A percentile compares a stretch with the other conserved stretches of the same genome.
These are phyloP conservation scores for Biston stratarius DNA, from an alignment of 2,888 invertebrate genomes.

Conservation along the genomic window DNA sequence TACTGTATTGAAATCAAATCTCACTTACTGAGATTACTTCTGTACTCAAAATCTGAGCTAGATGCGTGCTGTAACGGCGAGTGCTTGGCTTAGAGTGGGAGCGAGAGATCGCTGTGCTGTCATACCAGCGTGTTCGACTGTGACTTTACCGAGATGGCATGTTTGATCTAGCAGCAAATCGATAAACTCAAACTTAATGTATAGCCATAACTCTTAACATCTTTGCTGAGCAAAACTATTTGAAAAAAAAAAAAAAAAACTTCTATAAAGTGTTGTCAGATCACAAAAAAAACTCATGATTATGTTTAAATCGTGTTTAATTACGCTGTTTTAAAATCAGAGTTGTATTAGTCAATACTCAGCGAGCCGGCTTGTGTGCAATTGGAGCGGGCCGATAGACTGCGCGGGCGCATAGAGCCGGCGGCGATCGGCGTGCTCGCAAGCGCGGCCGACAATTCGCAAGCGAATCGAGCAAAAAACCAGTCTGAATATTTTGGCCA, in stretches of 20 bases:
- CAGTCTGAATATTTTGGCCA: conserved; percentile 67
- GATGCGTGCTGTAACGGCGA: too few species aligned
- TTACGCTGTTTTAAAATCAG: conserved; percentile 34
- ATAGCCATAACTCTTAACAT: neutral
- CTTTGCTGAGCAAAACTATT: conserved; percentile 18
- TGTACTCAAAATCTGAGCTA: too few species aligned
- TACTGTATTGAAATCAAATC: too few species aligned
- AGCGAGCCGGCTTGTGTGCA: conserved; percentile 35
- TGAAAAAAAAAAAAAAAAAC: conserved; percentile 7
- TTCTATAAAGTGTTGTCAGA: neutral
- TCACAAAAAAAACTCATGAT: conserved; percentile 13
- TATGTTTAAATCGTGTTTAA: conserved; percentile 28
- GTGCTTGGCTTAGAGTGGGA: too few species aligned
- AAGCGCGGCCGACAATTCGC: conserved; percentile 57
- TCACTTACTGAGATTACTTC: too few species aligned
- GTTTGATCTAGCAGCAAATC: too few species aligned
- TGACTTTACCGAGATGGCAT: too few species aligned
- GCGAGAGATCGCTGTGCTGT: too few species aligned
- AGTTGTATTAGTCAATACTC: conserved; percentile 27
- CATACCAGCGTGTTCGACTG: too few species aligned
- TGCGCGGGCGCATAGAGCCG: conserved; percentile 59
- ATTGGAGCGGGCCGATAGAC: conserved; percentile 45
- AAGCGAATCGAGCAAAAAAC: conserved; percentile 63
- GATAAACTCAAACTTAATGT: too few species aligned
- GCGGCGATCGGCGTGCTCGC: conserved; percentile 44